Percentiles rank a stretch among this genome's conserved stretches.
phyloP scores from a whole-genome alignment of 2,797 vertebrate species.

The Chloroceryle amazona region DNA sequence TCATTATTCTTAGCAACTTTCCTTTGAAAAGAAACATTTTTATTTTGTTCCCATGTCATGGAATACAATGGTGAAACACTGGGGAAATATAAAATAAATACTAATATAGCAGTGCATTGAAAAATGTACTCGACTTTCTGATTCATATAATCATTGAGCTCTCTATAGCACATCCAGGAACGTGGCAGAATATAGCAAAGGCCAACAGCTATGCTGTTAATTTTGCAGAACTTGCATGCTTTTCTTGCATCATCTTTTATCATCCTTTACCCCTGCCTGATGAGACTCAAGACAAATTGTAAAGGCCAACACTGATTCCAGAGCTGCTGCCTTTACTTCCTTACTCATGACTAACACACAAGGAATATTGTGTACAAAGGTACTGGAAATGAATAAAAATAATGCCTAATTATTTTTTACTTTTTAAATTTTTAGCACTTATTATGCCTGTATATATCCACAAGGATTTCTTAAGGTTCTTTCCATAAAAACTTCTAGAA shows the following conservation, averaged over 20 bases:
- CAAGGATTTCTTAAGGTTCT: neutral
- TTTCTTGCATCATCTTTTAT: neutral
- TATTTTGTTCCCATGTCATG: neutral
- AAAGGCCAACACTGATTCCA: neutral
- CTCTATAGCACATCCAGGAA: neutral
- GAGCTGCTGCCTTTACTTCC: neutral
- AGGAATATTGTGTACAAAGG: neutral
- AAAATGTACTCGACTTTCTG: neutral
- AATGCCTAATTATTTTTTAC: neutral
- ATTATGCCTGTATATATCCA: neutral
- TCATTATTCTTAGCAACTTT: neutral
- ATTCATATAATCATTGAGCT: neutral
- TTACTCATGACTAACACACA: neutral
- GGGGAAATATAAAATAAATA: neutral
- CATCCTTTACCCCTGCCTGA: accelerated
- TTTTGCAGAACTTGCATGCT: neutral
- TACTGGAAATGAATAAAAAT: neutral
- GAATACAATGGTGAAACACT: neutral
- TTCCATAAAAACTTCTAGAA: neutral
- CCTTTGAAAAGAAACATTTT: neutral
- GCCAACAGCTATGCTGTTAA: neutral
- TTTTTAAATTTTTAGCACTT: neutral
- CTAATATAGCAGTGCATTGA: neutral
- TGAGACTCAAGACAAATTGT: neutral
- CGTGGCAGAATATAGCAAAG: neutral